Percentiles rank a stretch among this genome's conserved stretches.
These are phyloP conservation scores for Orchesellides sinensis DNA, from an alignment of 2,888 invertebrate species.

Conservation along the genomic window DNA sequence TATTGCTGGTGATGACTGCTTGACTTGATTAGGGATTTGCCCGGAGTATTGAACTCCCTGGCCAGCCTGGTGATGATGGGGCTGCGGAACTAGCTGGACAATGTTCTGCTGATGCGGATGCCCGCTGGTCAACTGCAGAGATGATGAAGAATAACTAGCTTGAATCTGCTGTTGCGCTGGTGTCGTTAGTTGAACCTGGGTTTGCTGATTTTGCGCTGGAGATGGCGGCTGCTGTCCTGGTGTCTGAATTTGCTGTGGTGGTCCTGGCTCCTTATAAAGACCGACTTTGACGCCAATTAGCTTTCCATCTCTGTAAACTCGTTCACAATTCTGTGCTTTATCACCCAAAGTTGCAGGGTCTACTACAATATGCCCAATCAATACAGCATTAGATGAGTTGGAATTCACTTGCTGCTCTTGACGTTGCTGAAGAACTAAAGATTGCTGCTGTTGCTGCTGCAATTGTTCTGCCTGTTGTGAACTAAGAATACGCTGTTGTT, in stretches of 20 bases:
- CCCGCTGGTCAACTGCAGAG: no score
- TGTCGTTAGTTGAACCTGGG: not conserved
- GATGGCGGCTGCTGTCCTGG: not conserved
- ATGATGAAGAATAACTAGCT: no score
- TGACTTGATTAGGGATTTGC: slow-evolving; percentile 10
- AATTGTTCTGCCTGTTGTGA: no score
- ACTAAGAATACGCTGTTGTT: no score
- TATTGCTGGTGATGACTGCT: not conserved
- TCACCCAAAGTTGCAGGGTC: no score
- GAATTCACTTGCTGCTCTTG: slow-evolving; percentile 14
- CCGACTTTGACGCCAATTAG: no score
- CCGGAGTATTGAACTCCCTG: not conserved
- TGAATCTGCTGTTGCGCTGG: not conserved
- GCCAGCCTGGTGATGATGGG: not conserved
- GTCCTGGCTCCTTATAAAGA: no score
- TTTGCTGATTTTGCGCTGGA: not conserved
- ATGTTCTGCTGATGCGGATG: not conserved
- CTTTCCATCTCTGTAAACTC: no score
- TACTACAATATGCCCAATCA: slow-evolving; percentile 9
- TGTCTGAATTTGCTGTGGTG: not conserved
- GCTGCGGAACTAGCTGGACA: not conserved
- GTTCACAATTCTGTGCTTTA: no score
- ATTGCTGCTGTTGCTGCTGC: not conserved
- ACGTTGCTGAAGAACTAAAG: not conserved
- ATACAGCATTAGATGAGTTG: no score